A percentile compares a stretch with the other conserved stretches of the same genome.
phyloP scores from a whole-genome alignment of 2,888 invertebrate species.

The Andrena dorsata region DNA sequence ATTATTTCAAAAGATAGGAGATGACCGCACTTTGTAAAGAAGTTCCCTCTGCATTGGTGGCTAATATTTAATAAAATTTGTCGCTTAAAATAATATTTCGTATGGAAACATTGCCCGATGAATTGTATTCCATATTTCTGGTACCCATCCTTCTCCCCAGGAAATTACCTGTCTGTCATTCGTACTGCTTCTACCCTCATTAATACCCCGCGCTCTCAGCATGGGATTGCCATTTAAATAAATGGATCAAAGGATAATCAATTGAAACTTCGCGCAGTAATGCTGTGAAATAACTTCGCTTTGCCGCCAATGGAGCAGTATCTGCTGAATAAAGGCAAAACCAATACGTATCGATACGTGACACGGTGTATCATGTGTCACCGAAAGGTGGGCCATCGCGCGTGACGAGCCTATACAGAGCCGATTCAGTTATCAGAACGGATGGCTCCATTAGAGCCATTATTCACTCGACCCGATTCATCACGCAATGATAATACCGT shows the following conservation, averaged over 20 bases:
- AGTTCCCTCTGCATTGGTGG: too few species aligned
- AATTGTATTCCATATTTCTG: too few species aligned
- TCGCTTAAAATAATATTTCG: too few species aligned
- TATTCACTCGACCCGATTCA: conserved; percentile 34
- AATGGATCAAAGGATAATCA: conserved; percentile 6
- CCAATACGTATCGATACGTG: conserved; percentile 32
- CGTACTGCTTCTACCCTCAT: neutral
- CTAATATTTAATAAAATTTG: too few species aligned
- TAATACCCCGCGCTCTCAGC: neutral
- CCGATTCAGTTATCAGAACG: conserved; percentile 44
- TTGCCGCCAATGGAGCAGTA: neutral
- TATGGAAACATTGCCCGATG: too few species aligned
- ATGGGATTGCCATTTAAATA: conserved; percentile 2
- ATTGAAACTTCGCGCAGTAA: neutral
- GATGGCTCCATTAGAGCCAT: conserved; percentile 51
- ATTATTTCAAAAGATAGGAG: too few species aligned
- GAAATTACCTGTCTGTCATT: neutral
- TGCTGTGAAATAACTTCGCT: conserved; percentile 6
- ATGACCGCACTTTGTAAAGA: too few species aligned
- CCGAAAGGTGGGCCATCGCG: conserved; percentile 20
- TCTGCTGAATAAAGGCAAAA: conserved; percentile 30
- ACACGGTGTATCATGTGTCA: conserved; percentile 31
- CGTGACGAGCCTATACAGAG: conserved; percentile 2
- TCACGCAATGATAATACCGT: conserved; percentile 32
- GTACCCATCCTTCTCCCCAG: neutral